Conservation (phyloP, 2,888 invertebrate species). For the Neria commutata region DNA sequence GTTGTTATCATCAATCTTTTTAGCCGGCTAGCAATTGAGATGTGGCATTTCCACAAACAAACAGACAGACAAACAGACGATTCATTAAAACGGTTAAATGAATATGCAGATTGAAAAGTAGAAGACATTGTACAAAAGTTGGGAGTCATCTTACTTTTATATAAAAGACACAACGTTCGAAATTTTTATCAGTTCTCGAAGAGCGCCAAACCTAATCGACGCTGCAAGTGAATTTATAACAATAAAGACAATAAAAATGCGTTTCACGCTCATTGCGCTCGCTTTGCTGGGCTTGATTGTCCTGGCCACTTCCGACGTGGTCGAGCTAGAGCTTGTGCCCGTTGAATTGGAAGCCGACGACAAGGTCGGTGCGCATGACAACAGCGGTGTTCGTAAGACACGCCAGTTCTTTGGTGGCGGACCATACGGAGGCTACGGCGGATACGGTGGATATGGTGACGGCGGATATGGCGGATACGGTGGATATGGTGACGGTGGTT, state of each 20-base stretch:
- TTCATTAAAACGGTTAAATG: not conserved
- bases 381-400: not conserved
- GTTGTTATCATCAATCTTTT: too few relatives aligned
- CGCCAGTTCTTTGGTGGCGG: not conserved
- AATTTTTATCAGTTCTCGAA: too few relatives aligned
- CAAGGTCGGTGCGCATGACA: not conserved
- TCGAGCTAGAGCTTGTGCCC: too few relatives aligned
- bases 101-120: not conserved
- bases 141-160: too few relatives aligned
- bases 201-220: too few relatives aligned
- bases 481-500: slow-evolving; percentile 22
- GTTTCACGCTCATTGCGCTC: not conserved
- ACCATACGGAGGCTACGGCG: slow-evolving; percentile 7
- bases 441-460: slow-evolving; percentile 26
- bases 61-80: not conserved
- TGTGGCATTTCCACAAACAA: too few relatives aligned
- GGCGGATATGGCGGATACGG: slow-evolving; percentile 1
- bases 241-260: too few relatives aligned
- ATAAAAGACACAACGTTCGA: too few relatives aligned
- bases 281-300: not conserved
- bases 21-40: too few relatives aligned
- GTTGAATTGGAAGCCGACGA: not conserved
- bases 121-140: too few relatives aligned
- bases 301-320: slow-evolving; percentile 16
- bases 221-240: too few relatives aligned